Evolutionary conservation across 2,113 vertebrate species (phyloP).

Genomic region (Raja brachyura): DNA sequence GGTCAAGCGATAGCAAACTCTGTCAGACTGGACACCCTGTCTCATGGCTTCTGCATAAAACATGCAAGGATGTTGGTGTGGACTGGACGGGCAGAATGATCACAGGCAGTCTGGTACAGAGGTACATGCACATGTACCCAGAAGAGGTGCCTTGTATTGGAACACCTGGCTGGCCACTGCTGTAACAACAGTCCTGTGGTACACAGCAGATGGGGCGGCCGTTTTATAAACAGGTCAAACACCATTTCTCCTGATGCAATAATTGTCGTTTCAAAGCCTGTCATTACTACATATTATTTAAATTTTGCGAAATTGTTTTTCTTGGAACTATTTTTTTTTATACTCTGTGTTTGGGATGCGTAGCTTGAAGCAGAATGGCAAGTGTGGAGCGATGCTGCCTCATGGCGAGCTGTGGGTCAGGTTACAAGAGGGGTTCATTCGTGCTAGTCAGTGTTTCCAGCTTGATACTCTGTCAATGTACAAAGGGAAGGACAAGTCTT

Average conservation of each 20-base stretch:
- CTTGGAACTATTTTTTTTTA: not conserved
- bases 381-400: not conserved
- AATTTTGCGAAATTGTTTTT: not conserved
- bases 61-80: not conserved
- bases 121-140: too few relatives aligned
- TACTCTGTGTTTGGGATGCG: not conserved
- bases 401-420: not conserved
- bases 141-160: too few relatives aligned
- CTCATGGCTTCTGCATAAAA: not conserved
- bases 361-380: not conserved
- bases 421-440: too few relatives aligned
- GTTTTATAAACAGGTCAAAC: not conserved
- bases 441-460: not conserved
- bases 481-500: not conserved
- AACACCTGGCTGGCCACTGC: too few relatives aligned
- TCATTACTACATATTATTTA: not conserved
- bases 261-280: not conserved
- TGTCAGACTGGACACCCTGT: not conserved
- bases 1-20: not conserved
- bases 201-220: too few relatives aligned
- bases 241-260: not conserved
- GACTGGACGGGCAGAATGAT: too few relatives aligned
- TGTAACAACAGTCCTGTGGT: too few relatives aligned
- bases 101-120: too few relatives aligned
- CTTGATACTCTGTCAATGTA: not conserved